These are phyloP conservation scores for Numida meleagris DNA, from an alignment of 2,113 vertebrate species.

Conservation along the genomic window DNA sequence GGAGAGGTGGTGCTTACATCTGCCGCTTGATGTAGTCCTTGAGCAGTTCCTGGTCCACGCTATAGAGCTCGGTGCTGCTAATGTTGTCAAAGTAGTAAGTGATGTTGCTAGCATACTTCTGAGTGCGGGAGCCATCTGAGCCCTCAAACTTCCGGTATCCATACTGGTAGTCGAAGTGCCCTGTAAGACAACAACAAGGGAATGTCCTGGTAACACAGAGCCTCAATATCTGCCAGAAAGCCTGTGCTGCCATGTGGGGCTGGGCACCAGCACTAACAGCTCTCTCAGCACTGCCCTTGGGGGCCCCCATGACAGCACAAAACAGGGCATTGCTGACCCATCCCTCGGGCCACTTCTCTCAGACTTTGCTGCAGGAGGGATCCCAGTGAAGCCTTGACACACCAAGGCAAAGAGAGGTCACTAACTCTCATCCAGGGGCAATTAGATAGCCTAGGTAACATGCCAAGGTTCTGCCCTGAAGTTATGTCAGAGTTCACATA, in stretches of 20 bases:
- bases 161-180: slow-evolving; percentile 94
- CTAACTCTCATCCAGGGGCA: neutral
- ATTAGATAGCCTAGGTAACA: neutral
- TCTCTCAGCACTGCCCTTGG: neutral
- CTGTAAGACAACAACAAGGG: slow-evolving; percentile 63
- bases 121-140: slow-evolving; percentile 85
- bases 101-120: slow-evolving; percentile 90
- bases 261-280: fast-evolving
- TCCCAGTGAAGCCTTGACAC: neutral
- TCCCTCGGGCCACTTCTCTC: neutral
- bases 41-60: slow-evolving; percentile 93
- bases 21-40: slow-evolving; percentile 99
- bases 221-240: neutral
- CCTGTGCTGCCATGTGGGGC: neutral
- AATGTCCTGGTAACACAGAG: neutral
- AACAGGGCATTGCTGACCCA: neutral
- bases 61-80: slow-evolving; percentile 93
- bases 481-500: neutral
- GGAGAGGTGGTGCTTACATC: slow-evolving; percentile 83
- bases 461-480: fast-evolving
- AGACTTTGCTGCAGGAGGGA: neutral
- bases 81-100: slow-evolving; percentile 98
- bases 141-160: slow-evolving; percentile 90
- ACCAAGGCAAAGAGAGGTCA: neutral
- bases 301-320: fast-evolving